These are phyloP conservation scores for Agriopis marginaria DNA, from an alignment of 2,888 invertebrate species.

Conservation along the genomic window DNA sequence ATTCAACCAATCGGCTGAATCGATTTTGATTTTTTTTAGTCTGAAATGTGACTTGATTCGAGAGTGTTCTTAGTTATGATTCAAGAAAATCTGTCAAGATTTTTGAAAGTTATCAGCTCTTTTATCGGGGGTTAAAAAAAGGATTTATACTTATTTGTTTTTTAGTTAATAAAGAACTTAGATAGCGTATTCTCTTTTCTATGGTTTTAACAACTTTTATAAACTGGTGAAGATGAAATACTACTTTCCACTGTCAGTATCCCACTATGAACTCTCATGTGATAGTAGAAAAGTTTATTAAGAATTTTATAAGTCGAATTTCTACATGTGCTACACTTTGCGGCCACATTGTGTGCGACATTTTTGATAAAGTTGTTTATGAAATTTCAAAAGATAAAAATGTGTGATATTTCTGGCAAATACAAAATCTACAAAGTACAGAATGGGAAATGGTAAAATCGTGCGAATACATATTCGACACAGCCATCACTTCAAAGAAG, in stretches of 20 bases:
- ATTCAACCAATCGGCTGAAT: no score
- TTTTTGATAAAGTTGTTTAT: constrained; percentile 19
- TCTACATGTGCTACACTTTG: constrained; percentile 14
- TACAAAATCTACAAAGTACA: constrained; percentile 6
- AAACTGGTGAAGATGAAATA: background rate
- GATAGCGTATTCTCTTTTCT: background rate
- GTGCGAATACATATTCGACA: background rate
- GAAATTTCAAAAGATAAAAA: constrained; percentile 14
- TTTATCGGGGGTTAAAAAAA: no score
- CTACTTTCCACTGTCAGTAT: constrained; percentile 21
- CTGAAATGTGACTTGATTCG: no score
- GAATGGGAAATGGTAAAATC: background rate
- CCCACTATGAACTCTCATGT: constrained; percentile 35
- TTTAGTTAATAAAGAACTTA: no score
- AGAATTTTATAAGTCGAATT: constrained; percentile 40
- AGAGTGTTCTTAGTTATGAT: no score
- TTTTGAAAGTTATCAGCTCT: no score
- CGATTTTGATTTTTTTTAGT: no score
- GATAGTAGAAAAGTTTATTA: constrained; percentile 47
- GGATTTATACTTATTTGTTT: no score
- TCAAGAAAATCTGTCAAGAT: no score
- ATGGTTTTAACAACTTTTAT: background rate
- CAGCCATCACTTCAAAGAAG: no score
- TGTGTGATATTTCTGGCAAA: background rate
- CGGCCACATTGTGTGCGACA: constrained; percentile 10